A percentile compares a stretch with the other conserved stretches of the same genome.
Evolutionary conservation across 2,113 vertebrate species (phyloP).

Genomic region (Upupa epops): DNA sequence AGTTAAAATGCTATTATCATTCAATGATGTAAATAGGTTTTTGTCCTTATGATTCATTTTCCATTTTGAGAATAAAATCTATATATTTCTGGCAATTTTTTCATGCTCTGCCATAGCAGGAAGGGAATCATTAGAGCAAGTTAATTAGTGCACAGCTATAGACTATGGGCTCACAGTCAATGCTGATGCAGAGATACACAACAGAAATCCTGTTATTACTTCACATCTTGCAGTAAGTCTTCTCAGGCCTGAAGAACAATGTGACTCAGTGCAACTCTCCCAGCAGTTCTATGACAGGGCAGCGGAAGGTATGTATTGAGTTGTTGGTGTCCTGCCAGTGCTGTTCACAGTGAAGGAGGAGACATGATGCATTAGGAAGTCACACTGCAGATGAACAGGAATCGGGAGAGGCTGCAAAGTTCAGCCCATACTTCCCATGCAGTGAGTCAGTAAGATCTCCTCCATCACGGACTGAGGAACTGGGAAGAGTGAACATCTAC

Average conservation of each 20-base stretch:
- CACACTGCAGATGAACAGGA: not conserved
- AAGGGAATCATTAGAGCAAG: not conserved
- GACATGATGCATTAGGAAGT: not conserved
- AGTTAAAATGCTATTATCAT: not conserved
- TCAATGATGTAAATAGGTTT: not conserved
- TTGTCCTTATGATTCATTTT: not conserved
- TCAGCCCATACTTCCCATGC: not conserved
- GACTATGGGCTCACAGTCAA: not conserved
- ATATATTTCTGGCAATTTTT: constrained; percentile 7
- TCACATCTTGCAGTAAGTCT: not conserved
- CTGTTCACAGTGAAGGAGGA: not conserved
- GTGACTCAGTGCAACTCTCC: not conserved
- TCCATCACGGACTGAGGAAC: not conserved
- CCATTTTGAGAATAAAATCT: not conserved
- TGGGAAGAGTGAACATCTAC: not conserved
- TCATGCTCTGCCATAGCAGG: not conserved
- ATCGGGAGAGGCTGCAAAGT: not conserved
- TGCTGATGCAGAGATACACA: not conserved
- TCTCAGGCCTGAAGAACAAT: not conserved
- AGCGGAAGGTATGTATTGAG: not conserved
- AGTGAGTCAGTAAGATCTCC: not conserved
- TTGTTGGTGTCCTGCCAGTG: not conserved
- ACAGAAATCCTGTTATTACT: not conserved
- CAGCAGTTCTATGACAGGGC: not conserved
- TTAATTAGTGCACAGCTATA: not conserved